Conservation (phyloP, 2,113 vertebrate species). For the Trinectes maculatus region DNA sequence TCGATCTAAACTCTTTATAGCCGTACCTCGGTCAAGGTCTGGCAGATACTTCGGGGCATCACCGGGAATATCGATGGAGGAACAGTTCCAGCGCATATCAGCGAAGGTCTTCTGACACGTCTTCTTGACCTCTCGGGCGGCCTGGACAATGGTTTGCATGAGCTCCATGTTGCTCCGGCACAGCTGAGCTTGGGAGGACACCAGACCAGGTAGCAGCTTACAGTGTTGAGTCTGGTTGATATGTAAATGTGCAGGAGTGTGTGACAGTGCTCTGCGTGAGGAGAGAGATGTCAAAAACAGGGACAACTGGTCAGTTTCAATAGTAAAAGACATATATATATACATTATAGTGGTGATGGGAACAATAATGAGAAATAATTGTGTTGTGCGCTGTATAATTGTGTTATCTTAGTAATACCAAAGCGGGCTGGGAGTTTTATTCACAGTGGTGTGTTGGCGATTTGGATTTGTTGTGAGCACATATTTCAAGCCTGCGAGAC, state of each 20-base stretch:
- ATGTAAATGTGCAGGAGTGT: constrained; percentile 84
- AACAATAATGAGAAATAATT: not conserved
- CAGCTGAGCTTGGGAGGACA: constrained; percentile 94
- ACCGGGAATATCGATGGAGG: constrained; percentile 89
- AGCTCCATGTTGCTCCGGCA: constrained; percentile 97
- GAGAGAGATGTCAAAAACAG: constrained; percentile 7
- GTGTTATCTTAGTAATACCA: not conserved
- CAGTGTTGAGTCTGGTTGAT: constrained; percentile 97
- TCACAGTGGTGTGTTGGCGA: constrained; percentile 4
- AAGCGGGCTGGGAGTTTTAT: not conserved
- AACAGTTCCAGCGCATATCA: constrained; percentile 99
- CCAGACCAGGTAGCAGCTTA: constrained; percentile 92
- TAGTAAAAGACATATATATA: not conserved
- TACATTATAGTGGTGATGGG: not conserved
- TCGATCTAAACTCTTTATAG: not conserved
- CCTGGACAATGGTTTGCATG: constrained; percentile 95
- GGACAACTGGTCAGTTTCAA: not conserved
- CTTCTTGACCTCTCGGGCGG: constrained; percentile 92
- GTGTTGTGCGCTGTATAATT: constrained; percentile 30
- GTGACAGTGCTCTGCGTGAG: constrained; percentile 87
- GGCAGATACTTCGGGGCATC: constrained; percentile 90
- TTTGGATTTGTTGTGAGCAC: constrained; percentile 11
- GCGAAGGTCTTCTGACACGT: constrained; percentile 93
- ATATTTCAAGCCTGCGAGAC: constrained; percentile 16
- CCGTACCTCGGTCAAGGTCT: constrained; percentile 95